Base-by-base conservation (phyloP, 2,888 invertebrate species). In the Protodeltote pygarga region DNA sequence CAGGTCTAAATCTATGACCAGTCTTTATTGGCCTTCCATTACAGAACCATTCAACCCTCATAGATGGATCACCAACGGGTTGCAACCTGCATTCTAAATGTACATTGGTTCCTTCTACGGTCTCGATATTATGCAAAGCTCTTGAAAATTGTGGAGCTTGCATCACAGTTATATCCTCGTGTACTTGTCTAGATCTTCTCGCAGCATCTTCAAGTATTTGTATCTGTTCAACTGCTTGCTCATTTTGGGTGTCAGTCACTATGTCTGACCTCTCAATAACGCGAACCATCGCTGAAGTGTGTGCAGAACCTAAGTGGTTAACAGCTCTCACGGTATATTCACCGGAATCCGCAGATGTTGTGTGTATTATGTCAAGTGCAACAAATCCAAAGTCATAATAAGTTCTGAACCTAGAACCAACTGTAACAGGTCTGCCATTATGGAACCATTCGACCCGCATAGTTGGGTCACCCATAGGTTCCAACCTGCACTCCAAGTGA, bases 311-410 rank as follows among this genome's bases (percentile, higher is more conserved):
- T 24, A 98, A 93, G 74, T 97, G 97, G 79, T 99, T 99, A 0
- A 97, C 96, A 16, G 99, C 99, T 55, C 97, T 93, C 27, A 96
- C 97, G 0, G 98, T 99, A 78, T 99, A 99, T 90, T 98, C 98
- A 37, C 98, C 98, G 21, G 97, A 96, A 87, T 99, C 99, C 48
- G 96, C 93, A n/a, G 97, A 96, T 41, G 97, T 98, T 11, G 97
- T 96, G 79, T 98, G 97, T 55, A 98, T 95, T 50, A 99, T 98
- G 77, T 99, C 99, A 66, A 99, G 90, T 21, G 99, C 98, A 39
- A 99, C 98, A 82, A 97, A 98, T 10, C 99, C 99, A 83, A 99
- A 99, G 81, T 99, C 99, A 77, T 98, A 97, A 81, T 98, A 97
- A 14, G 98, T 98, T 79, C 96, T 95, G 93, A 98, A 99, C 77